Evolutionary conservation across 2,113 vertebrate species (phyloP).

Genomic region (Pongo abelii): DNA sequence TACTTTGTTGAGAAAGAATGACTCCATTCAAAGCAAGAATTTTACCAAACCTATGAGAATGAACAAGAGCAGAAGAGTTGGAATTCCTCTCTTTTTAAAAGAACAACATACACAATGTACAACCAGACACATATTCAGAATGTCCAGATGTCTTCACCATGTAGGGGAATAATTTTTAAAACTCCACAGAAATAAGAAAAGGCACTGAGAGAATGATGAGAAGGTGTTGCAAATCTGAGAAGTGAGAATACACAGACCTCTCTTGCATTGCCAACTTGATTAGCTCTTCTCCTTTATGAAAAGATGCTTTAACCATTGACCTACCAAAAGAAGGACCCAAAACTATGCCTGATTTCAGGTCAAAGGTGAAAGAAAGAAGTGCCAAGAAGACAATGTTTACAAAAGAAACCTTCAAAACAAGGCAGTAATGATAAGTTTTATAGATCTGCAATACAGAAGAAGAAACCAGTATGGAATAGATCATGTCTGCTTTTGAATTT

Average conservation of each 20-base stretch:
- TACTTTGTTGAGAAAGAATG: constrained; percentile 61
- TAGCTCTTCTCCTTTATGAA: constrained; percentile 54
- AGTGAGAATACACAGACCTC: constrained; percentile 75
- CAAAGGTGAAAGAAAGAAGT: constrained; percentile 66
- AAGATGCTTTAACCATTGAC: constrained; percentile 69
- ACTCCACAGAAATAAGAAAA: constrained; percentile 12
- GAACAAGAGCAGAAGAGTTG: background rate
- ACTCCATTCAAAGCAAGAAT: constrained; percentile 48
- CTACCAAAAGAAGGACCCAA: constrained; percentile 68
- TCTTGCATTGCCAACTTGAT: constrained; percentile 65
- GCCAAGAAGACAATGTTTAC: constrained; percentile 67
- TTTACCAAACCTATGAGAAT: constrained; percentile 43
- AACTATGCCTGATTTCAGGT: constrained; percentile 67
- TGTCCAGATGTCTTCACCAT: constrained; percentile 46
- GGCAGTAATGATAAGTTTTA: constrained; percentile 64
- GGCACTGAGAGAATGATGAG: background rate
- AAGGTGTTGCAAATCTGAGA: constrained; percentile 44
- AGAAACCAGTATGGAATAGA: constrained; percentile 71
- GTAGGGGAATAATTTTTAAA: constrained; percentile 23
- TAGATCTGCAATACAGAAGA: constrained; percentile 62
- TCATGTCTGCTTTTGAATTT: constrained; percentile 76
- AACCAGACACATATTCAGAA: constrained; percentile 46
- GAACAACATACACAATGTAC: constrained; percentile 7
- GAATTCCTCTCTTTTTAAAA: constrained; percentile 35
- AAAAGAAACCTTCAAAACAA: constrained; percentile 67